Evolutionary conservation across 2,797 vertebrate genomes (phyloP), one percentile per base, ranked within the genome.

Genomic region (Apogon hyalosoma): DNA sequence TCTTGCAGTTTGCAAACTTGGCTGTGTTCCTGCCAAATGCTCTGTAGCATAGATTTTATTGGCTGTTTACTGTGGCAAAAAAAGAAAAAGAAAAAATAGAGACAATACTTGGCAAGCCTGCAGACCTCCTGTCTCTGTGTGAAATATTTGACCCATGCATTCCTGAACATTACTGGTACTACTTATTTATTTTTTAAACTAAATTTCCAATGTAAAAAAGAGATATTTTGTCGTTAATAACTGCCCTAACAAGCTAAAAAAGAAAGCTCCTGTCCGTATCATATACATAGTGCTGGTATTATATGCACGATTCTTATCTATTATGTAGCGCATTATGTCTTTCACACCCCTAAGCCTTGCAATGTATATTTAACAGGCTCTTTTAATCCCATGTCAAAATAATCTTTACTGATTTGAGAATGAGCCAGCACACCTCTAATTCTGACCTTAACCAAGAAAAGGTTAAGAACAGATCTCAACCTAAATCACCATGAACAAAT

Each of bases 361-460:
- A 15, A 2, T 9, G 9, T 54, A 42, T 49, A 10, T 15, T 43
- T 50, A 48, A 15, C 47, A 62, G 58, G 31, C n/a, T 52, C 45
- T 64, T 33, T 51, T 59, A 48, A 63, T 51, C 36, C 31, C 42
- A 16, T 49, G 39, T 50, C 58, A 69, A 47, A 55, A 70, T 51
- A 58, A 15, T 52, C 36, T 4, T 48, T 50, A 65, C 19, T 73
- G 57, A 73, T 49, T 38, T 31, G 33, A 52, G 33, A 12, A 33
- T 12, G 70, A 46, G 48, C 66, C 47, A 51, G 18, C 36, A 47
- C 39, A 64, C 40, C 33, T 39, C 43, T 43, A 4, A 70, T 49
- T 39, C 41, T 75, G 61, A 82, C 72, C 68, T 68, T 64, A 15
- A 74, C 40, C 38, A 69, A 18, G 53, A 46, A 74, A 70, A 63